Conservation (phyloP, 2,888 invertebrate species). For the Sepioteuthis lessoniana region DNA sequence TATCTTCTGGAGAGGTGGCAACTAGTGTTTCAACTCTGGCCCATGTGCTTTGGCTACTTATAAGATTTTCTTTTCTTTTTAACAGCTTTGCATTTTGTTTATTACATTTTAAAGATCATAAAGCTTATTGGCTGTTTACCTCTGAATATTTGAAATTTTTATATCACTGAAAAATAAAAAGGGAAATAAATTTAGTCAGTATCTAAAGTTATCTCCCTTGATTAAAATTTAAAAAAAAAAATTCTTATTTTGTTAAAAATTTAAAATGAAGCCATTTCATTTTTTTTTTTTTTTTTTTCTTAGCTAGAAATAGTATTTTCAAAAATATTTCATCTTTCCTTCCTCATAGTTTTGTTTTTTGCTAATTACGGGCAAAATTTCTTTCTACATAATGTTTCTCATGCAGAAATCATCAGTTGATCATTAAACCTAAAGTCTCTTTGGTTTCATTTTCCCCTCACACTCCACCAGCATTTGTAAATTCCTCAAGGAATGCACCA, state of each 20-base stretch:
- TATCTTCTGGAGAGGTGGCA: slow-evolving; percentile 15
- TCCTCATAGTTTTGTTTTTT: neutral
- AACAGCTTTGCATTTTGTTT: neutral
- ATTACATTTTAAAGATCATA: neutral
- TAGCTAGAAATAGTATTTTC: neutral
- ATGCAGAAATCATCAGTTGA: neutral
- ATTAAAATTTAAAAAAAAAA: neutral
- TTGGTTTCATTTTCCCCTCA: neutral
- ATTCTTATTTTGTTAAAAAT: neutral
- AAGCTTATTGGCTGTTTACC: neutral
- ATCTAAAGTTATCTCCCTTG: neutral
- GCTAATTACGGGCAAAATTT: neutral
- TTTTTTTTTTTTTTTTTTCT: neutral
- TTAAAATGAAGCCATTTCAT: neutral
- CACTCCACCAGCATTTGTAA: neutral
- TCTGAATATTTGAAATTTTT: neutral
- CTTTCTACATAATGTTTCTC: neutral
- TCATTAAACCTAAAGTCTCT: neutral
- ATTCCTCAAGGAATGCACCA: neutral
- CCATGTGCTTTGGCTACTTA: neutral
- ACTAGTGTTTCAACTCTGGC: neutral
- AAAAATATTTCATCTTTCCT: neutral
- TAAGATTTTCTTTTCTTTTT: neutral
- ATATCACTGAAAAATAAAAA: neutral
- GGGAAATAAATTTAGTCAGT: neutral